Conservation (phyloP, 1,140 invertebrate genomes). For the Zaprionus davidi region DNA sequence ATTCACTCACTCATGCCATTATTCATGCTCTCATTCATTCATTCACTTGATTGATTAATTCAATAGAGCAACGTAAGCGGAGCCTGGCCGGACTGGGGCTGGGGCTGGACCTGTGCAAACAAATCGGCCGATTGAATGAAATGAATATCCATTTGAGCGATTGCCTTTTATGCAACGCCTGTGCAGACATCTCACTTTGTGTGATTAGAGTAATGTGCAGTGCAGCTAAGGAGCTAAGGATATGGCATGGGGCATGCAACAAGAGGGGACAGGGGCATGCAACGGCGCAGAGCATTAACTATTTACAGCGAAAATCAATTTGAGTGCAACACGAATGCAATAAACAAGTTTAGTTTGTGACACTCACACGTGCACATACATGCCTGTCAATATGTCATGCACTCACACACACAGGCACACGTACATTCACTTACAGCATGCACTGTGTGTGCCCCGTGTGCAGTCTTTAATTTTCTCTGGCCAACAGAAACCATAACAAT, state of each 20-base stretch:
- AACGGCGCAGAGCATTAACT: slow-evolving; percentile 36
- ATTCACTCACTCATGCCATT: not conserved
- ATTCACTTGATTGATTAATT: slow-evolving; percentile 73
- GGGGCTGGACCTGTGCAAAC: slow-evolving; percentile 10
- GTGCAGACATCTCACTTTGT: slow-evolving; percentile 21
- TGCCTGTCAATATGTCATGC: slow-evolving; percentile 68
- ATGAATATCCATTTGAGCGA: slow-evolving; percentile 67
- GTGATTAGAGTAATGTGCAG: slow-evolving; percentile 74
- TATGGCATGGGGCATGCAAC: slow-evolving; percentile 9
- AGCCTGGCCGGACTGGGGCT: slow-evolving; percentile 3
- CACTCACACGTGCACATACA: slow-evolving; percentile 37
- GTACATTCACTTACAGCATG: not conserved
- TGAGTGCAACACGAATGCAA: slow-evolving; percentile 37
- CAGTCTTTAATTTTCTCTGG: slow-evolving; percentile 63
- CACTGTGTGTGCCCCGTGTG: slow-evolving; percentile 3
- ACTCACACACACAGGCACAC: slow-evolving; percentile 5
- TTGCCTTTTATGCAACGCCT: slow-evolving; percentile 50
- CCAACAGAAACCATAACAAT: slow-evolving; percentile 68
- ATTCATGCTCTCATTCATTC: slow-evolving; percentile 6
- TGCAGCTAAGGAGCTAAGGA: slow-evolving; percentile 42
- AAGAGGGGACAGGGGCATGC: slow-evolving; percentile 21
- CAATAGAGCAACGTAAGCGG: slow-evolving; percentile 59
- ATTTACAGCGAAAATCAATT: slow-evolving; percentile 72
- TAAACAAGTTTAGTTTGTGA: slow-evolving; percentile 23
- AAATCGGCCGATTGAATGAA: slow-evolving; percentile 17